These are phyloP conservation scores for Drosophila ficusphila DNA, from an alignment of 1,140 invertebrate genomes.

Conservation along the genomic window DNA sequence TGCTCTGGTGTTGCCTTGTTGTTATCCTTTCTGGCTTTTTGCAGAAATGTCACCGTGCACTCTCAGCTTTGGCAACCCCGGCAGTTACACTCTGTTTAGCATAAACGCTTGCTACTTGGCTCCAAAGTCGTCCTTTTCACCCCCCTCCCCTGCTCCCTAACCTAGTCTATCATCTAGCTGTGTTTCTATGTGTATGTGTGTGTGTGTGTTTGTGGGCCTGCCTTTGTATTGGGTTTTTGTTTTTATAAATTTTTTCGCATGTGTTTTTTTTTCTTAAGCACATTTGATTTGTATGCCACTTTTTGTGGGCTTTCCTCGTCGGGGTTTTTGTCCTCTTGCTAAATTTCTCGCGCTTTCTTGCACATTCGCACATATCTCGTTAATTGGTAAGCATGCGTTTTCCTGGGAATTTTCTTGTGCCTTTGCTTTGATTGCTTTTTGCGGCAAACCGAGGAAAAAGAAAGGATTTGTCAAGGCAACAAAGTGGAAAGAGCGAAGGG, in stretches of 20 bases:
- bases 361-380: slow-evolving; percentile 71
- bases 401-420: slow-evolving; percentile 58
- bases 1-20: slow-evolving; percentile 55
- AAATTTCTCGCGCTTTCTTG: slow-evolving; percentile 58
- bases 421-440: slow-evolving; percentile 76
- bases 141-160: neutral
- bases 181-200: slow-evolving; percentile 20
- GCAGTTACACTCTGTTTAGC: slow-evolving; percentile 83
- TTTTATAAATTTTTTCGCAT: slow-evolving; percentile 67
- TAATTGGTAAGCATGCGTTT: slow-evolving; percentile 73
- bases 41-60: slow-evolving; percentile 71
- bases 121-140: slow-evolving; percentile 53
- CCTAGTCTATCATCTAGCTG: slow-evolving; percentile 22
- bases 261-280: slow-evolving; percentile 67
- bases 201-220: slow-evolving; percentile 40
- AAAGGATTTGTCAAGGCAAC: slow-evolving; percentile 67
- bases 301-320: slow-evolving; percentile 24
- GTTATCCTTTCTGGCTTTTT: slow-evolving; percentile 70
- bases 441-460: slow-evolving; percentile 52
- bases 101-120: slow-evolving; percentile 82
- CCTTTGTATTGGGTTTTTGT: slow-evolving; percentile 67
- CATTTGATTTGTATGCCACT: slow-evolving; percentile 78
- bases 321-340: slow-evolving; percentile 34
- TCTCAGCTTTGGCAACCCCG: slow-evolving; percentile 71
- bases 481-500: neutral